Evolutionary conservation across 2,113 vertebrate species (phyloP).

Genomic region (Cisticola juncidis): DNA sequence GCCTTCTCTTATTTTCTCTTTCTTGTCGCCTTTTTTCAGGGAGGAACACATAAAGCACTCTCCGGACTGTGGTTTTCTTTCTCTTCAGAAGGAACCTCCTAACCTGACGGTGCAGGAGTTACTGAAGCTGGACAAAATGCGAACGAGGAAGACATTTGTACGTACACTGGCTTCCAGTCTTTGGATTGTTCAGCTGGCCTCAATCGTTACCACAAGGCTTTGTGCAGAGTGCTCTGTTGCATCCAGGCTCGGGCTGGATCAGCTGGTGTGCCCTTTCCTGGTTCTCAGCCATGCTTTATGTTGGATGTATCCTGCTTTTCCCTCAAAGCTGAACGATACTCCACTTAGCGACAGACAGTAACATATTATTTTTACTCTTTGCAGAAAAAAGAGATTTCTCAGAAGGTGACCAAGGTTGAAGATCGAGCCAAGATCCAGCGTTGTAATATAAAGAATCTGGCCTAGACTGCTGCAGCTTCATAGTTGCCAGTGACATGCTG

Average conservation of each 20-base stretch:
- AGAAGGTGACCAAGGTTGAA: slow-evolving; percentile 69
- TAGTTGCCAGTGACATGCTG: rapidly evolving
- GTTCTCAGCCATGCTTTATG: neutral
- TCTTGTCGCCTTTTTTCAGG: slow-evolving; percentile 41
- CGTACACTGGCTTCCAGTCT: neutral
- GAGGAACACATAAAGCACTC: slow-evolving; percentile 90
- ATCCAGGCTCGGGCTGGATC: neutral
- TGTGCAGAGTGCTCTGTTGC: neutral
- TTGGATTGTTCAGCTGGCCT: no score
- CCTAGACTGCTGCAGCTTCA: neutral
- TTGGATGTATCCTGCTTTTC: rapidly evolving
- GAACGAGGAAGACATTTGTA: slow-evolving; percentile 75
- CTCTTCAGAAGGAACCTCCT: slow-evolving; percentile 79
- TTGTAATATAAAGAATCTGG: slow-evolving; percentile 71
- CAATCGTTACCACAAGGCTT: neutral
- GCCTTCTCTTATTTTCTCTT: neutral
- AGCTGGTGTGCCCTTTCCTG: neutral
- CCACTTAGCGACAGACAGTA: neutral
- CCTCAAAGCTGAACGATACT: rapidly evolving
- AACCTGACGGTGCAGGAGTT: slow-evolving; percentile 82
- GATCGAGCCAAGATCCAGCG: slow-evolving; percentile 66
- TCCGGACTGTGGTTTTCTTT: slow-evolving; percentile 80
- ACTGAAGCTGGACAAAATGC: slow-evolving; percentile 83
- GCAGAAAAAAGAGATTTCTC: slow-evolving; percentile 76
- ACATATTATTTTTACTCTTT: neutral